Conservation (phyloP, 2,797 vertebrate species). For the Trachops cirrhosus region DNA sequence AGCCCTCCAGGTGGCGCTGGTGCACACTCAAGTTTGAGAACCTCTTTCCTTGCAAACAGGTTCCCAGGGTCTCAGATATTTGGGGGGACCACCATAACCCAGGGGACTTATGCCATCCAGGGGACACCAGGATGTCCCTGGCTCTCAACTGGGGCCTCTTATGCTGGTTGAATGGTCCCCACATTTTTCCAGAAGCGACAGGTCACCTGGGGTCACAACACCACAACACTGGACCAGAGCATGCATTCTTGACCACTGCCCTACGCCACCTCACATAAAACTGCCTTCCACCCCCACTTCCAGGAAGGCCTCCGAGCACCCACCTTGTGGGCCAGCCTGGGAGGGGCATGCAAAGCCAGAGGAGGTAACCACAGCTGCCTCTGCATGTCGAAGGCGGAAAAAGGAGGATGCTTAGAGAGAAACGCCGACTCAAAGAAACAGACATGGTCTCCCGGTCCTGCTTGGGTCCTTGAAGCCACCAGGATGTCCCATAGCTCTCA, state of each 20-base stretch:
- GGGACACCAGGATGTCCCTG: too few species aligned
- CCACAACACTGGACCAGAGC: neutral
- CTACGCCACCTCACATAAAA: neutral
- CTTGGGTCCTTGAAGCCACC: neutral
- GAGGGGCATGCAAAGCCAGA: neutral
- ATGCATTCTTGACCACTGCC: neutral
- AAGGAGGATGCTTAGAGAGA: neutral
- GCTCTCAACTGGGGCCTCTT: too few species aligned
- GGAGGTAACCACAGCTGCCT: neutral
- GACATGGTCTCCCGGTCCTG: neutral
- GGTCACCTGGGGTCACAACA: neutral
- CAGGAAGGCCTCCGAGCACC: neutral
- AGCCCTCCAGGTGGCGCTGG: neutral
- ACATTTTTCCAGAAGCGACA: neutral
- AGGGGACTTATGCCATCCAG: too few species aligned
- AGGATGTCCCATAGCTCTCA: neutral
- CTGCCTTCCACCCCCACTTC: neutral
- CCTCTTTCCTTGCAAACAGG: neutral
- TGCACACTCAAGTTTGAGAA: neutral
- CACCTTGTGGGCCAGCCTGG: neutral
- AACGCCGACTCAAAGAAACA: neutral
- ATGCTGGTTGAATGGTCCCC: neutral
- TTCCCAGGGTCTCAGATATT: neutral
- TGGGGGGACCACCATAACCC: neutral
- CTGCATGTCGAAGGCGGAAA: neutral